These are phyloP conservation scores for Gallinago nigripennis DNA, from an alignment of 2,797 vertebrate genomes.

Conservation along the genomic window DNA sequence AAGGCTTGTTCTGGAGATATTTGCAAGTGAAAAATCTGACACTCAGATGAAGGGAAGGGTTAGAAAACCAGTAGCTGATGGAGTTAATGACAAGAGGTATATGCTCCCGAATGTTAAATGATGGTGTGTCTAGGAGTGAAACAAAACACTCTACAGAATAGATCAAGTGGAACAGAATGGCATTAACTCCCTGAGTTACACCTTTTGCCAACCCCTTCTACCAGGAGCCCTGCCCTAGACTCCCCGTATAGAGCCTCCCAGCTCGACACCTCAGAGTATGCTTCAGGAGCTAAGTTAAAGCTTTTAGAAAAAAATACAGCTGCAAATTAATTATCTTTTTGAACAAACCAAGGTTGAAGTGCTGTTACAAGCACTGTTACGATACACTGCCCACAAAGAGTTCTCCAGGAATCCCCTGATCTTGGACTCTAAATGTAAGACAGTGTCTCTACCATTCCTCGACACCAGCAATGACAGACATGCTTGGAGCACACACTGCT, in stretches of 20 bases:
- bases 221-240: neutral
- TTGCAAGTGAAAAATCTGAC: constrained; percentile 49
- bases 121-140: neutral
- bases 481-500: neutral
- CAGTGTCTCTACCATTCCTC: neutral
- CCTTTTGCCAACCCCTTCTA: neutral
- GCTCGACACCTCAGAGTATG: neutral
- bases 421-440: neutral
- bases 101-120: neutral
- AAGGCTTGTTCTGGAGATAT: neutral
- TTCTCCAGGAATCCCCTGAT: neutral
- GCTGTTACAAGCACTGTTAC: neutral
- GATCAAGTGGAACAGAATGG: neutral
- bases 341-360: neutral
- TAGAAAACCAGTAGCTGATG: constrained; percentile 61
- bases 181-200: neutral
- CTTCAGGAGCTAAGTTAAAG: neutral
- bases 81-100: constrained; percentile 5
- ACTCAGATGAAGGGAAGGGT: constrained; percentile 30
- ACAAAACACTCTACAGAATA: neutral
- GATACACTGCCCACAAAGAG: neutral
- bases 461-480: neutral
- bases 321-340: neutral
- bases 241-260: neutral
- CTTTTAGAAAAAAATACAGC: neutral